Percentiles rank a stretch among this genome's conserved stretches.
phyloP scores from a whole-genome alignment of 2,888 invertebrate species.

The Heteromyza rotundicornis region DNA sequence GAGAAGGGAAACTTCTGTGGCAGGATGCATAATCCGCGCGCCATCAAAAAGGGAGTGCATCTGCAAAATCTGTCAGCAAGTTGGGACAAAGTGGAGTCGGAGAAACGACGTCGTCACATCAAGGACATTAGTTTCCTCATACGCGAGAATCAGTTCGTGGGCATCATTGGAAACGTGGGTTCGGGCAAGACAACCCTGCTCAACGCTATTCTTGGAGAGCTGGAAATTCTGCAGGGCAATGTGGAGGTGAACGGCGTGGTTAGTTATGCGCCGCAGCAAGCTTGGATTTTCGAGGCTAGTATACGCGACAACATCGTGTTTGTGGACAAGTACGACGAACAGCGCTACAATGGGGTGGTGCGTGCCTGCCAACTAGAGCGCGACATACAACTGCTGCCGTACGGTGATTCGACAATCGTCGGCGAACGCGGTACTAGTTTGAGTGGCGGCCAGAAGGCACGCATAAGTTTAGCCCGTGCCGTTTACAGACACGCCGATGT shows the following conservation, averaged over 20 bases:
- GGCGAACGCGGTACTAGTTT: slow-evolving; percentile 75
- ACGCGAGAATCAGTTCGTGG: slow-evolving; percentile 47
- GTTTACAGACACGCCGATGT: slow-evolving; percentile 77
- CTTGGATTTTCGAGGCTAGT: slow-evolving; percentile 81
- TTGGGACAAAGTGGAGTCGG: slow-evolving; percentile 61
- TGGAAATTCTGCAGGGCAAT: slow-evolving; percentile 69
- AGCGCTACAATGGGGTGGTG: slow-evolving; percentile 63
- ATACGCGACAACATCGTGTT: slow-evolving; percentile 93
- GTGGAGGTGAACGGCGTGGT: slow-evolving; percentile 69
- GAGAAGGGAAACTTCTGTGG: slow-evolving; percentile 45
- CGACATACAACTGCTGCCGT: slow-evolving; percentile 70
- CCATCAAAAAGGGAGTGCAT: slow-evolving; percentile 52
- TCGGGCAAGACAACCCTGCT: slow-evolving; percentile 77
- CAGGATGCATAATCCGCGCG: slow-evolving; percentile 43
- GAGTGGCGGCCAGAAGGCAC: slow-evolving; percentile 78
- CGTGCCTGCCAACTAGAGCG: slow-evolving; percentile 68
- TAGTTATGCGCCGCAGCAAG: slow-evolving; percentile 81
- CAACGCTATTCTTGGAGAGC: slow-evolving; percentile 76
- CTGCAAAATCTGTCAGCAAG: slow-evolving; percentile 65
- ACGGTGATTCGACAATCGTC: slow-evolving; percentile 65
- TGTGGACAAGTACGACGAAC: slow-evolving; percentile 72
- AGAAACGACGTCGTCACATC: slow-evolving; percentile 42
- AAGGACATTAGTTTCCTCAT: slow-evolving; percentile 63
- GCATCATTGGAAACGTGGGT: slow-evolving; percentile 77
- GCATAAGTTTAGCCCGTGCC: slow-evolving; percentile 77